Conservation (phyloP, 1,140 invertebrate genomes). For the Diuraphis noxia region DNA sequence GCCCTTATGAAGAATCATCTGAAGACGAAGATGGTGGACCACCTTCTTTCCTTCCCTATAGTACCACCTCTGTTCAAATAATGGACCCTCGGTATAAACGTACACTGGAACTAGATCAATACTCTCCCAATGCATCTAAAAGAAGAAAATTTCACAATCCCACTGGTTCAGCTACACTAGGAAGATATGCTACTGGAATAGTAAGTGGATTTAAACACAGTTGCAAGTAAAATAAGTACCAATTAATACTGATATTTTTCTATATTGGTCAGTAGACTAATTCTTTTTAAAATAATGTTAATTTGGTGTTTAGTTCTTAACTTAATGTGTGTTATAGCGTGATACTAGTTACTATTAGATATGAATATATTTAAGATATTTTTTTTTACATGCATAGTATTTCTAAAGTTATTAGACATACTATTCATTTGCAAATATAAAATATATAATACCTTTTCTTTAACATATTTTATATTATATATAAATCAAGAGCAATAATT, state of each 20-base stretch:
- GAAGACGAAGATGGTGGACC: conserved; percentile 42
- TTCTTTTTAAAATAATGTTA: neutral
- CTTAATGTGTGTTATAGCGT: neutral
- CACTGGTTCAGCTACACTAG: neutral
- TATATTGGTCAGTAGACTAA: neutral
- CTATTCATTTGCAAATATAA: too few relatives aligned
- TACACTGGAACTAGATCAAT: conserved; percentile 37
- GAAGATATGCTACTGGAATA: conserved; percentile 8
- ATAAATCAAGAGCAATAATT: neutral
- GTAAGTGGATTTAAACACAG: neutral
- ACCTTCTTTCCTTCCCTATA: conserved; percentile 6
- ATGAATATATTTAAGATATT: neutral
- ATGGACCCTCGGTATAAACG: conserved; percentile 49
- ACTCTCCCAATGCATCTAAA: neutral
- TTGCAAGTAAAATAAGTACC: neutral
- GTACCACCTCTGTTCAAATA: neutral
- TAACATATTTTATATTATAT: neutral
- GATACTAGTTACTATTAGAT: neutral
- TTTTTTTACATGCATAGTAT: neutral
- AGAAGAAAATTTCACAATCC: conserved; percentile 23
- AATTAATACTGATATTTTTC: neutral
- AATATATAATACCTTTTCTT: too few relatives aligned
- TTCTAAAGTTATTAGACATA: neutral
- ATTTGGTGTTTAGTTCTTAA: neutral
- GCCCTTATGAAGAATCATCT: conserved; percentile 32